phyloP scores from a whole-genome alignment of 2,888 invertebrate genomes.

The Sympetrum striolatum region DNA sequence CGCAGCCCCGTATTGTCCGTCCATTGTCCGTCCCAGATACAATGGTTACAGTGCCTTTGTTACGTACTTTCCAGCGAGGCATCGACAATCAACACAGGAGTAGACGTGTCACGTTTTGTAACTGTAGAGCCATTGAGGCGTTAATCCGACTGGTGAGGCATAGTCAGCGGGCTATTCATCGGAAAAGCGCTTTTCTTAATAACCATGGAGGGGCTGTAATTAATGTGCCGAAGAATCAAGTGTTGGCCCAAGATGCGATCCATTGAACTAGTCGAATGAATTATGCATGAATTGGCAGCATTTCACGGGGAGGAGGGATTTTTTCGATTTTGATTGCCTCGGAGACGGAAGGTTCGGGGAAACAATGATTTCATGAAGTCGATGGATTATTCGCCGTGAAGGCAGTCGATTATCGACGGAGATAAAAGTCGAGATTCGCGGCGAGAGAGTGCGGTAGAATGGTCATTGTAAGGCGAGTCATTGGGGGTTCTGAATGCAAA shows the following conservation, averaged over 20 bases:
- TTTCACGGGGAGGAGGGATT: not conserved
- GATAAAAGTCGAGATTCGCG: not conserved
- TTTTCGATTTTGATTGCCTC: not conserved
- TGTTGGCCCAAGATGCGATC: conserved; percentile 21
- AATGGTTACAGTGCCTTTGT: not conserved
- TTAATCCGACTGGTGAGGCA: conserved; percentile 38
- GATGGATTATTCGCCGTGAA: not conserved
- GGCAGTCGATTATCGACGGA: not conserved
- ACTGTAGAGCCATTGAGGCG: conserved; percentile 40
- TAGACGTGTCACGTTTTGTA: conserved; percentile 43
- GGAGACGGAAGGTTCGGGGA: not conserved
- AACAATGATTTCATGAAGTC: not conserved
- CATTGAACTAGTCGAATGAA: conserved; percentile 30
- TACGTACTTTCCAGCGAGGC: conserved; percentile 25
- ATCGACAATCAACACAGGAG: conserved; percentile 11
- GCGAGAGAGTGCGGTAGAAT: too few relatives aligned
- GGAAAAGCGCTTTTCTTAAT: conserved; percentile 41
- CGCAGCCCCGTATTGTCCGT: conserved; percentile 6
- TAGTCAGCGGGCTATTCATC: conserved; percentile 38
- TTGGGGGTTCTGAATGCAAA: too few relatives aligned
- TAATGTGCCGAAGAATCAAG: conserved; percentile 38
- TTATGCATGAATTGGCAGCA: conserved; percentile 43
- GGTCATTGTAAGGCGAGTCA: too few relatives aligned
- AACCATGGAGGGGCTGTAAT: conserved; percentile 26
- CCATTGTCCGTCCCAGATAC: conserved; percentile 18